Percentiles rank a stretch among this genome's conserved stretches.
Evolutionary conservation across 2,113 vertebrate genomes (phyloP).

Genomic region (Chascanopsetta lugubris): DNA sequence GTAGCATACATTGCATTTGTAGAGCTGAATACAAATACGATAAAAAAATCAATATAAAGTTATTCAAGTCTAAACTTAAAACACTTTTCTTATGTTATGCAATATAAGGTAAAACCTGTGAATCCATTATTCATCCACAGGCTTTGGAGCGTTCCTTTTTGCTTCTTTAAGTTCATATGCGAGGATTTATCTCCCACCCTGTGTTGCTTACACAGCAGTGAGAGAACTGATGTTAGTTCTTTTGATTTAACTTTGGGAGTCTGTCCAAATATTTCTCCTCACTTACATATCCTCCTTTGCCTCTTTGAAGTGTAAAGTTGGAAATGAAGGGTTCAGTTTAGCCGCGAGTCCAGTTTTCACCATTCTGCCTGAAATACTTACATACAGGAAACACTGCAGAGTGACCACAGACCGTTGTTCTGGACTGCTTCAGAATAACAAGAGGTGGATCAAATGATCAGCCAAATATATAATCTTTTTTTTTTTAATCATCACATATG

Average conservation of each 20-base stretch:
- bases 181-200: background rate
- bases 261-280: background rate
- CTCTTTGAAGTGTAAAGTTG: conserved; percentile 10
- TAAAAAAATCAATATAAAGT: too few relatives aligned
- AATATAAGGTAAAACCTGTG: background rate
- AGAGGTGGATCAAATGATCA: too few relatives aligned
- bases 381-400: background rate
- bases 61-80: background rate
- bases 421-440: background rate
- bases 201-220: conserved; percentile 14
- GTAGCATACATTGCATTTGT: too few relatives aligned
- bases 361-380: background rate
- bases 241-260: conserved; percentile 3
- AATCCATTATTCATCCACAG: conserved; percentile 19
- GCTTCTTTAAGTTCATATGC: background rate
- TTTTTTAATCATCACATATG: background rate
- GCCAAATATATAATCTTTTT: background rate
- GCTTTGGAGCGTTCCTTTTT: background rate
- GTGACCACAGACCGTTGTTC: background rate
- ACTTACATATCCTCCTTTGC: background rate
- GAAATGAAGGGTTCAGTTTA: background rate
- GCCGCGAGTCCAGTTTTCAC: background rate
- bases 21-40: too few relatives aligned
- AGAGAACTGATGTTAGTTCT: background rate
- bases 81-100: background rate